Evolutionary conservation across 2,797 vertebrate species (phyloP).

Genomic region (Arnoldichthys spilopterus): DNA sequence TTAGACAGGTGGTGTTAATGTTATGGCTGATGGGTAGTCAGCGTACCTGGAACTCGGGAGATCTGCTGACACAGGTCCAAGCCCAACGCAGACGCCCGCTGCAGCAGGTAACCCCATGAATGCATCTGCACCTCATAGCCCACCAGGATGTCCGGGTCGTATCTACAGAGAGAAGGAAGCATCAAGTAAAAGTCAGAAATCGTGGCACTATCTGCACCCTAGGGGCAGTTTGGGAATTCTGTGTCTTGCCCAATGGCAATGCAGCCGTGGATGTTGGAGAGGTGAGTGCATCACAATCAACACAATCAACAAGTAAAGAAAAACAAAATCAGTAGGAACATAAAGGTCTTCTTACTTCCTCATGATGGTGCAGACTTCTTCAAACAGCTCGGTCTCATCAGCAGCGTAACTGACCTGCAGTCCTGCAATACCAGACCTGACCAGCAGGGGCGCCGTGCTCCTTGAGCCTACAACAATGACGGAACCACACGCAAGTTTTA

Average conservation of each 20-base stretch:
- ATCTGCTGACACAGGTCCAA: slow-evolving; percentile 92
- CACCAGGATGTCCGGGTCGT: slow-evolving; percentile 95
- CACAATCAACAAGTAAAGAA: too few species aligned
- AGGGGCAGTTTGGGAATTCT: too few species aligned
- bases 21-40: too few species aligned
- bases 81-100: slow-evolving; percentile 86
- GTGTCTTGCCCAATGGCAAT: too few species aligned
- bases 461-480: slow-evolving; percentile 73
- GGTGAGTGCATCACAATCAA: too few species aligned
- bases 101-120: slow-evolving; percentile 97
- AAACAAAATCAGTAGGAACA: too few species aligned
- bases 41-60: slow-evolving; percentile 91
- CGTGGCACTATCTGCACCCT: too few species aligned
- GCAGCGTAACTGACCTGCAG: slow-evolving; percentile 88
- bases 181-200: neutral
- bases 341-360: slow-evolving; percentile 80
- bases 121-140: slow-evolving; percentile 98
- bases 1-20: too few species aligned
- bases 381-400: slow-evolving; percentile 92
- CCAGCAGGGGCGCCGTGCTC: slow-evolving; percentile 86
- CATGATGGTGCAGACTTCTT: slow-evolving; percentile 86
- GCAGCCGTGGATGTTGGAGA: too few species aligned
- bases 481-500: neutral
- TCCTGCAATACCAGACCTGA: slow-evolving; percentile 91
- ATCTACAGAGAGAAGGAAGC: slow-evolving; percentile 74